A percentile compares a stretch with the other conserved stretches of the same genome.
These are phyloP conservation scores for Cryptotis parvus DNA, from an alignment of 2,113 vertebrate genomes.

Conservation along the genomic window DNA sequence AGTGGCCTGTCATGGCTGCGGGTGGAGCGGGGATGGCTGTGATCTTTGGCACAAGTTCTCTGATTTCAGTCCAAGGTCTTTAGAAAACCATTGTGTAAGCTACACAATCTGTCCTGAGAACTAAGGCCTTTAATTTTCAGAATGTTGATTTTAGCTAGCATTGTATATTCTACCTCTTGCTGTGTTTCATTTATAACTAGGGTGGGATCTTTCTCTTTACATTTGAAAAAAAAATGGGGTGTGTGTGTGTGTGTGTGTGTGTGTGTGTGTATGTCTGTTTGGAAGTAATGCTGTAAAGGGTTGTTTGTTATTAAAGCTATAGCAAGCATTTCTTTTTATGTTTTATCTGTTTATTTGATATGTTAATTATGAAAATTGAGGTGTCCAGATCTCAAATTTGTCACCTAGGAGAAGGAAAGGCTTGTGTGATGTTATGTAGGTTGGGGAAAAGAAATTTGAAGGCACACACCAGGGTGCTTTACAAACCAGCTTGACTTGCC, in stretches of 20 bases:
- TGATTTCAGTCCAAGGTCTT: constrained; percentile 59
- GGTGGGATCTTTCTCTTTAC: constrained; percentile 12
- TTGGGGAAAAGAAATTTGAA: not conserved
- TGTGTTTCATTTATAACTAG: constrained; percentile 59
- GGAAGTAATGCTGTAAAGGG: not conserved
- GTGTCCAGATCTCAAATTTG: constrained; percentile 50
- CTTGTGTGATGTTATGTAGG: not conserved
- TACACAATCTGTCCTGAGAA: constrained; percentile 54
- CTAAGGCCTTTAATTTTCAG: constrained; percentile 28
- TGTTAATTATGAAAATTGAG: constrained; percentile 51
- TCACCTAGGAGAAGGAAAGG: not conserved
- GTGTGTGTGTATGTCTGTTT: not conserved
- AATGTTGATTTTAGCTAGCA: constrained; percentile 65
- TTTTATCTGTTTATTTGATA: constrained; percentile 53
- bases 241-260: too few relatives aligned
- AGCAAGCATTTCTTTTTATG: constrained; percentile 43
- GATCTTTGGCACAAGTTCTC: constrained; percentile 47
- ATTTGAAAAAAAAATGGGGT: constrained; percentile 15
- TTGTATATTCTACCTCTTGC: constrained; percentile 54
- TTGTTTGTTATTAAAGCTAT: not conserved
- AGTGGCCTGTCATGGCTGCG: not conserved
- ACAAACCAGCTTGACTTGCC: not conserved
- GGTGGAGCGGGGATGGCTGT: not conserved
- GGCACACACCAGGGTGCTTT: not conserved
- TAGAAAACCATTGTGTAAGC: constrained; percentile 59